Conservation (phyloP, 1,140 invertebrate genomes). For the Schlechtendalia chinensis region DNA sequence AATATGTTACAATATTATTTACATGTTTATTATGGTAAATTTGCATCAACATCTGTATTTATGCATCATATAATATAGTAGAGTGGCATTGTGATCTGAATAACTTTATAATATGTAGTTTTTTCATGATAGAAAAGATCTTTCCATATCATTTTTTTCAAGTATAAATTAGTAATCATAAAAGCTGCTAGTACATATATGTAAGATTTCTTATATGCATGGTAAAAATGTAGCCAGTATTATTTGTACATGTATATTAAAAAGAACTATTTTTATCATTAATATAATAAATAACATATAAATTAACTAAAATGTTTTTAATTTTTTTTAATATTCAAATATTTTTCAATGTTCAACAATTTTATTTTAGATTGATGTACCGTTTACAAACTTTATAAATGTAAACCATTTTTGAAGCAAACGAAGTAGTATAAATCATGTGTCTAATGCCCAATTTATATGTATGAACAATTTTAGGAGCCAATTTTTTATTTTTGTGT, state of each 20-base stretch:
- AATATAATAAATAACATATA: conserved; percentile 6
- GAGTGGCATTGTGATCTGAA: conserved; percentile 29
- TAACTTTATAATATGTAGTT: conserved; percentile 9
- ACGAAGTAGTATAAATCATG: no score
- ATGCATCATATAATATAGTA: conserved; percentile 18
- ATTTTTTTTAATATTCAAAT: no score
- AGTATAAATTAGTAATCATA: conserved; percentile 11
- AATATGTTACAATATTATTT: conserved; percentile 16
- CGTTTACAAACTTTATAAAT: no score
- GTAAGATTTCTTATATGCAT: conserved; percentile 20
- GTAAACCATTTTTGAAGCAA: no score
- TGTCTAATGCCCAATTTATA: no score
- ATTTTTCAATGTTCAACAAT: no score
- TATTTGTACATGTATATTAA: conserved; percentile 17
- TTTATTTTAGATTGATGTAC: no score
- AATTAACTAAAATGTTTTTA: background rate
- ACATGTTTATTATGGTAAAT: background rate
- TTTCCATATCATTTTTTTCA: conserved; percentile 26
- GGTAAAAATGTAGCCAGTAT: conserved; percentile 1
- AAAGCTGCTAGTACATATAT: conserved; percentile 24
- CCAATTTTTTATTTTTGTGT: no score
- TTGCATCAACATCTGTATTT: conserved; percentile 20
- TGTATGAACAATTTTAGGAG: no score
- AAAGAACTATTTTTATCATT: background rate
- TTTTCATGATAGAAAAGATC: background rate